These are phyloP conservation scores for Chrosomus eos DNA, from an alignment of 2,797 vertebrate species.

Conservation along the genomic window DNA sequence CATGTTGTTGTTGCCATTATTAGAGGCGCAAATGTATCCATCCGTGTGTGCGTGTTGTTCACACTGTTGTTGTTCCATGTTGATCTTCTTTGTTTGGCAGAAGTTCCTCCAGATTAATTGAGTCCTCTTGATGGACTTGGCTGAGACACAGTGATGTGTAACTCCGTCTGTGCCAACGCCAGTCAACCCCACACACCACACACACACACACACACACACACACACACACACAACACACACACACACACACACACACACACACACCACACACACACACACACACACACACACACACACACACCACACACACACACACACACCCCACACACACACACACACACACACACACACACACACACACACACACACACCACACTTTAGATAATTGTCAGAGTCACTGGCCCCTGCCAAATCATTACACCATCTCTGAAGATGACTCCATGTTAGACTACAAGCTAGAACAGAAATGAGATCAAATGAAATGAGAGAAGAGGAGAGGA, in stretches of 20 bases:
- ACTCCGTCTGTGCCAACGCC: conserved; percentile 11
- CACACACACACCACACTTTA: conserved; percentile 37
- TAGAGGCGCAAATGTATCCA: background rate
- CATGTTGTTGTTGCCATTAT: background rate
- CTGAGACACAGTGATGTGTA: conserved; percentile 42
- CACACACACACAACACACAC: background rate
- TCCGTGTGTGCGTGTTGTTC: conserved; percentile 12
- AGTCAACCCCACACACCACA: conserved; percentile 17
- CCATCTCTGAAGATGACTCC: conserved; percentile 48
- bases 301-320: conserved; percentile 8
- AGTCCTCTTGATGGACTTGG: conserved; percentile 49
- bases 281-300: conserved; percentile 30
- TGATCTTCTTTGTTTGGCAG: conserved; percentile 37
- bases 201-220: conserved; percentile 2
- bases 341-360: conserved; percentile 17
- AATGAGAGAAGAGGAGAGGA: conserved; percentile 8
- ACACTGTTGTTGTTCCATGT: conserved; percentile 14
- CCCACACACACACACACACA: conserved; percentile 33
- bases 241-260: too few species aligned
- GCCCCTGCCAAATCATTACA: conserved; percentile 58
- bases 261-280: conserved; percentile 33
- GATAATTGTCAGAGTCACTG: conserved; percentile 52
- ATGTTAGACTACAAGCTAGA: background rate
- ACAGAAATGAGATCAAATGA: conserved; percentile 14
- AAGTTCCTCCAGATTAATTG: conserved; percentile 37